Evolutionary conservation across 2,113 vertebrate genomes (phyloP), one percentile per base, ranked within the genome.

Genomic region (Toxotes jaculatrix): DNA sequence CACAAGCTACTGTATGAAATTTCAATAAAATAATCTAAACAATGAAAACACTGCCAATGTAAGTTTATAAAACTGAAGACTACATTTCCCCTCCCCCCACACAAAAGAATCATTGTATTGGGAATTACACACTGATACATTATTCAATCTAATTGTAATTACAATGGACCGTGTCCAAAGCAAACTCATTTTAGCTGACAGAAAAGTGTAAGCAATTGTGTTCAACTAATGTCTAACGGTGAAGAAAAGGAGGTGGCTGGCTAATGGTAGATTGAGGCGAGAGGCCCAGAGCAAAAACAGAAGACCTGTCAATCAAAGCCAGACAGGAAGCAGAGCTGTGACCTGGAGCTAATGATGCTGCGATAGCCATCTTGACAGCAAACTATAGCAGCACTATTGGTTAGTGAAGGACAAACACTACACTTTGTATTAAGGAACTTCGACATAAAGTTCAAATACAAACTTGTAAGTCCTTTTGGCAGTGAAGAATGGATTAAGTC

Each of bases 141-240:
- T 64, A 72, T 74, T 64, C 27, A 84, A 51, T 68, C 31, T 31
- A 40, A 73, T 56, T 40, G n/a, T 72, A 86, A 78, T 85, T 60
- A 68, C 66, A 82, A 49, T 68, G 64, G 80, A 72, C 17, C 21
- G 0, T 2, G 7, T 85, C 87, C 87, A 90, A 84, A 69, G 27
- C 49, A 84, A 82, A 84, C 79, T 79, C 27, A 72, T 74, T 61
- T 59, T 49, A 75, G 59, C 23, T 61, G 64, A 64, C 65, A 74
- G 68, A 43, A 7, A 38, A 72, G 56, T 40, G 55, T 65, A 27
- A 27, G 27, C 27, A 27, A 27, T 27, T 27, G 27, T 27, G 27
- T 47, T 43, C 12, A 67, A 10, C 21, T 76, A 40, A 78, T 21
- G 61, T 75, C 61, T 61, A 81, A 73, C 64, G 69, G 45, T 56